Conservation (phyloP, 2,113 vertebrate species). For the Anser brachyrhynchus region DNA sequence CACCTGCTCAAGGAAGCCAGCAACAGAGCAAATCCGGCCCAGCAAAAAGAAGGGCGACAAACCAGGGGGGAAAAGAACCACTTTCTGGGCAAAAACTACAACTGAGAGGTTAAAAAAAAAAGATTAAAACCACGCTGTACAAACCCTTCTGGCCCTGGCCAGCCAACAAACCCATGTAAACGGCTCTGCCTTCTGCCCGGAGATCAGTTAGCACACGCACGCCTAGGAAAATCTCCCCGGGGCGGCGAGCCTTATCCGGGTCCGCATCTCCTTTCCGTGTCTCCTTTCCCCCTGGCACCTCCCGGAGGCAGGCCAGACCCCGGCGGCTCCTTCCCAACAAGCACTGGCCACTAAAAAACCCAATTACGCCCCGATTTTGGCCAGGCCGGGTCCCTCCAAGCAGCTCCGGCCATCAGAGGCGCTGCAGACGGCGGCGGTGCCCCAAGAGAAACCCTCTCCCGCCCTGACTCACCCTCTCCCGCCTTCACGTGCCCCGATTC, state of each 20-base stretch:
- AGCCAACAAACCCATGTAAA: no score
- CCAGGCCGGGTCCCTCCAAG: no score
- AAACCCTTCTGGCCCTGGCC: background rate
- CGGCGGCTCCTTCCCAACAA: background rate
- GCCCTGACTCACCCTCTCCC: rapidly evolving
- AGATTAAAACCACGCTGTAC: background rate
- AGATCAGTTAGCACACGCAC: rapidly evolving
- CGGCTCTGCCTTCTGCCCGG: background rate
- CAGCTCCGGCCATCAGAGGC: no score
- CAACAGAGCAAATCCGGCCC: background rate
- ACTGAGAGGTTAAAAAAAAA: no score
- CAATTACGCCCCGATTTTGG: background rate
- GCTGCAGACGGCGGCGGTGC: rapidly evolving
- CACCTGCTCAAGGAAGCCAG: no score
- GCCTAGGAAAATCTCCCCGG: no score
- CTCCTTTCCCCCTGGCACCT: background rate
- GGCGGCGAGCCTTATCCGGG: background rate
- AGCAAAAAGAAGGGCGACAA: background rate
- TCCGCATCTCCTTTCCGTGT: no score
- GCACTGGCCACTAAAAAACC: no score
- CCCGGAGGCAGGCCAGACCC: background rate
- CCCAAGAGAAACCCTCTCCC: background rate
- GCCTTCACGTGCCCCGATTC: rapidly evolving
- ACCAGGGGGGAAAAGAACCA: background rate
- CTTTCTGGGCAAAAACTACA: background rate